Evolutionary conservation across 2,888 invertebrate species (phyloP).

Genomic region (Habroteleia sp.): DNA sequence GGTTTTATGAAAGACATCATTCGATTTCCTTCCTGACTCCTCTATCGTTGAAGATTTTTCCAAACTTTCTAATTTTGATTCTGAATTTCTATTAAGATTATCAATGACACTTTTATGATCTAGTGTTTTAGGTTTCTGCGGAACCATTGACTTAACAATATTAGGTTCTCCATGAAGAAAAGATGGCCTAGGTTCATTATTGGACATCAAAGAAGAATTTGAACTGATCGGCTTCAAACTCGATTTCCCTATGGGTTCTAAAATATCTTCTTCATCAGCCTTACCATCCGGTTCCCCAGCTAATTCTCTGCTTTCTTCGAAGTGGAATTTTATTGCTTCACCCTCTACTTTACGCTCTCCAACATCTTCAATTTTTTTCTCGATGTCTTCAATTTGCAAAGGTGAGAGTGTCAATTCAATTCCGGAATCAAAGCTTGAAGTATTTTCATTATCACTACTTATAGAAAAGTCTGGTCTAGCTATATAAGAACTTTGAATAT

Average conservation of each 20-base stretch:
- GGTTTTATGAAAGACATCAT: conserved; percentile 20
- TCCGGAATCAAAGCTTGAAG: conserved; percentile 63
- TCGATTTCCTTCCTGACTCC: conserved; percentile 8
- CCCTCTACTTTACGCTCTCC: conserved; percentile 72
- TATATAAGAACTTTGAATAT: conserved; percentile 56
- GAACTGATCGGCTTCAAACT: conserved; percentile 12
- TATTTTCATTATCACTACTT: conserved; percentile 49
- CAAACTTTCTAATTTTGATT: not conserved
- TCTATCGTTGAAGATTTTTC: not conserved
- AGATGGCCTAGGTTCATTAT: conserved; percentile 84
- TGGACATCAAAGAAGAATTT: conserved; percentile 67
- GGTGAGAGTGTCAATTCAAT: conserved; percentile 73
- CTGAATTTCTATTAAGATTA: not conserved
- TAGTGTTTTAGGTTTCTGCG: conserved; percentile 86
- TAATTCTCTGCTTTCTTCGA: conserved; percentile 87
- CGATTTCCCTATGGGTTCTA: conserved; percentile 84
- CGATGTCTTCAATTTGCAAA: conserved; percentile 78
- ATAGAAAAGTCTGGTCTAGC: conserved; percentile 46
- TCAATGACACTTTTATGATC: conserved; percentile 45
- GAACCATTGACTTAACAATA: conserved; percentile 86
- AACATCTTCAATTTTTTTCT: conserved; percentile 52
- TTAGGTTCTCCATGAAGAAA: conserved; percentile 87
- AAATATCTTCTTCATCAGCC: conserved; percentile 89
- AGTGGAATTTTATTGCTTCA: conserved; percentile 70
- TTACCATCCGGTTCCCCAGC: conserved; percentile 94